Conservation (phyloP, 1,140 invertebrate species). For the Rhagoletis pomonella region DNA sequence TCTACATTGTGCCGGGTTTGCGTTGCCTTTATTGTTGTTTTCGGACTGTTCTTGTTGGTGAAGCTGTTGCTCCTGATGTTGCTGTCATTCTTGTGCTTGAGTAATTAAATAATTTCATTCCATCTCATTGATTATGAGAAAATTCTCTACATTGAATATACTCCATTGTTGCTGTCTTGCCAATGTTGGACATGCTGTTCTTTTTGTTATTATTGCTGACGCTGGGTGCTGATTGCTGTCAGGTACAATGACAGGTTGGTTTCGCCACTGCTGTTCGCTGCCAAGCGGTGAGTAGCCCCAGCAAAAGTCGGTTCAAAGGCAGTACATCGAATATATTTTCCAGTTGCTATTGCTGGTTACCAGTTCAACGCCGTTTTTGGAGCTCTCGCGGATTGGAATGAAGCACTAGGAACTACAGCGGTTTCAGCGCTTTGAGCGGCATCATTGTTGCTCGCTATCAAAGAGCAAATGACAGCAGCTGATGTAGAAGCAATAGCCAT, state of each 20-base stretch:
- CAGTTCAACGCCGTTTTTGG: not conserved
- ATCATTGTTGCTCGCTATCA: not conserved
- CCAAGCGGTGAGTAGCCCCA: not conserved
- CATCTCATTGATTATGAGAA: slow-evolving; percentile 43
- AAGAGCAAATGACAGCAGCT: slow-evolving; percentile 19
- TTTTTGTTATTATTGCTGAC: slow-evolving; percentile 23
- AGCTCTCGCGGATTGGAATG: too few relatives aligned
- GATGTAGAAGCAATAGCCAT: not conserved
- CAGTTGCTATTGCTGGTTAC: not conserved
- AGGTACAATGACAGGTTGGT: slow-evolving; percentile 48
- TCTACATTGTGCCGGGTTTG: not conserved
- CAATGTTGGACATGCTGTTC: not conserved
- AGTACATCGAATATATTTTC: not conserved
- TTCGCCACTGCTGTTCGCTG: slow-evolving; percentile 8
- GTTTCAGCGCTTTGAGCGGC: not conserved
- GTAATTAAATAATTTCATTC: slow-evolving; percentile 50
- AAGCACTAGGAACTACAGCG: not conserved
- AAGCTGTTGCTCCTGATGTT: slow-evolving; percentile 36
- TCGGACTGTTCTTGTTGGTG: not conserved
- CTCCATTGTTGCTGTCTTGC: not conserved
- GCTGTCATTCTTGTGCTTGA: slow-evolving; percentile 47
- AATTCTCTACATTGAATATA: slow-evolving; percentile 17
- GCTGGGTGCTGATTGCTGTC: slow-evolving; percentile 41
- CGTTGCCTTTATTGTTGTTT: not conserved
- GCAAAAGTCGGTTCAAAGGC: slow-evolving; percentile 16